Evolutionary conservation across 1,140 invertebrate species (phyloP).

Genomic region (Euura saliciscinereae): DNA sequence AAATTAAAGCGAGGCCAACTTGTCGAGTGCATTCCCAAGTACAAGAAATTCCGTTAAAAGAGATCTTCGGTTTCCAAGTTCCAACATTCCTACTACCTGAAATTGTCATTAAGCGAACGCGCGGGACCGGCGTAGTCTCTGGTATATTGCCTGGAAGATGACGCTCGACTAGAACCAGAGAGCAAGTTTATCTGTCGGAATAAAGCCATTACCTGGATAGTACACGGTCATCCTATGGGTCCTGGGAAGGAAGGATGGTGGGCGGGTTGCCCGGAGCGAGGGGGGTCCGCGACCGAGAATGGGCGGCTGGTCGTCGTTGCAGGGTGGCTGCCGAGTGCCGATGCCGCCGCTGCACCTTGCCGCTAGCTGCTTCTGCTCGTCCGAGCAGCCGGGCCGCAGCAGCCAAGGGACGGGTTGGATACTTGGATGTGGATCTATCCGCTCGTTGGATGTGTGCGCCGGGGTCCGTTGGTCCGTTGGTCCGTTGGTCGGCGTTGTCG

Average conservation of each 20-base stretch:
- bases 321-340: background rate
- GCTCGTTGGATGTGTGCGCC: background rate
- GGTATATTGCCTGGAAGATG: constrained; percentile 40
- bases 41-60: constrained; percentile 34
- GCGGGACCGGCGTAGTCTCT: constrained; percentile 25
- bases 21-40: constrained; percentile 20
- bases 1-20: constrained; percentile 32
- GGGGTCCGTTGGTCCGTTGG: background rate
- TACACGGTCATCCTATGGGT: constrained; percentile 37
- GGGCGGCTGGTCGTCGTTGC: constrained; percentile 21
- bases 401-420: background rate
- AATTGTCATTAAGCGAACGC: constrained; percentile 45
- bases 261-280: constrained; percentile 18
- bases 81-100: constrained; percentile 41
- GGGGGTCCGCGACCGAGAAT: constrained; percentile 17
- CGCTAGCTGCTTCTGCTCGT: background rate
- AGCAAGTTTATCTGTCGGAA: constrained; percentile 45
- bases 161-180: constrained; percentile 38
- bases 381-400: no score
- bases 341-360: background rate
- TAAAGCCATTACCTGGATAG: constrained; percentile 47
- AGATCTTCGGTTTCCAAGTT: constrained; percentile 40
- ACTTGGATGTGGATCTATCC: constrained; percentile 8
- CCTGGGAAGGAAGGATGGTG: constrained; percentile 38
- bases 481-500: constrained; percentile 3